These are phyloP conservation scores for Drosophila pseudoananassae DNA, from an alignment of 1,140 invertebrate genomes.

Conservation along the genomic window DNA sequence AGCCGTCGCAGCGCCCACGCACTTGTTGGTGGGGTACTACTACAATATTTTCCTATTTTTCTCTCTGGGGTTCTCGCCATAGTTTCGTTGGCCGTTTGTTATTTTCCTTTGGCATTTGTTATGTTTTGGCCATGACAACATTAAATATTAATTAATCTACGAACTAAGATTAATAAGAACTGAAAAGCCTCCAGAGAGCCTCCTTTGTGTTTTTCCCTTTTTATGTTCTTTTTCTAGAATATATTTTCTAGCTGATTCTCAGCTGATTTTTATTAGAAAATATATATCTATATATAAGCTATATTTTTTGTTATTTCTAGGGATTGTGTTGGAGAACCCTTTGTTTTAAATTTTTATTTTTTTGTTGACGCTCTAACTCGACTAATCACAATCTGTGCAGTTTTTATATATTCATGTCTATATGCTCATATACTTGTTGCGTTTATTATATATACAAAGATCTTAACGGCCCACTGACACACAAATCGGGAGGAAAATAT, in stretches of 20 bases:
- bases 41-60: constrained; percentile 10
- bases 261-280: neutral
- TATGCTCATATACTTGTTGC: constrained; percentile 28
- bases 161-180: constrained; percentile 62
- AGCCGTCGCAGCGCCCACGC: constrained; percentile 52
- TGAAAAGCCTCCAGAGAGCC: constrained; percentile 39
- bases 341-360: constrained; percentile 16
- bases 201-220: constrained; percentile 3
- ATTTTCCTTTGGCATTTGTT: constrained; percentile 52
- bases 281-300: neutral
- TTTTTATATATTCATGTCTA: constrained; percentile 6
- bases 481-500: constrained; percentile 33
- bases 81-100: constrained; percentile 58
- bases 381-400: constrained; percentile 57
- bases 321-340: neutral
- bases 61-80: constrained; percentile 13
- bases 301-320: neutral
- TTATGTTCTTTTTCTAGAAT: neutral
- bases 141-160: constrained; percentile 82
- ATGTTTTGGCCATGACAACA: constrained; percentile 76
- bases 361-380: constrained; percentile 57
- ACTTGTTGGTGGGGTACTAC: constrained; percentile 50
- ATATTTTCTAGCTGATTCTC: neutral
- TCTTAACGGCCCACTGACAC: constrained; percentile 67
- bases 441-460: constrained; percentile 41